These are phyloP conservation scores for Eurystomus gularis DNA, from an alignment of 2,113 vertebrate species.

Conservation along the genomic window DNA sequence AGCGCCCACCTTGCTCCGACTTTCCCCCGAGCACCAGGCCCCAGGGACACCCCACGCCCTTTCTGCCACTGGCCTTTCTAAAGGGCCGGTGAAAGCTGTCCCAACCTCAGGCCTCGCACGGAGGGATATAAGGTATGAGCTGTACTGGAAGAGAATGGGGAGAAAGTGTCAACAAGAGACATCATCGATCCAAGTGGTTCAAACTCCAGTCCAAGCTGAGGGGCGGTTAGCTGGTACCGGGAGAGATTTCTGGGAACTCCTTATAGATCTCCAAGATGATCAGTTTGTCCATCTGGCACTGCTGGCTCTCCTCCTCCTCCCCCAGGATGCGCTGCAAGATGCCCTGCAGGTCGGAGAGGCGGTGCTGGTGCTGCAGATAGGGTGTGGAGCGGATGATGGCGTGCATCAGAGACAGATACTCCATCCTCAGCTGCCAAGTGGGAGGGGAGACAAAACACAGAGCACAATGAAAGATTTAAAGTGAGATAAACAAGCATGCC, in stretches of 20 bases:
- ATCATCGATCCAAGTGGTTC: slow-evolving; percentile 15
- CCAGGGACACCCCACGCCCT: neutral
- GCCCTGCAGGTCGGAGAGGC: slow-evolving; percentile 86
- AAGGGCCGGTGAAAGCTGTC: neutral
- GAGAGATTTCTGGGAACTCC: slow-evolving; percentile 88
- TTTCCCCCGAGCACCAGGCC: neutral
- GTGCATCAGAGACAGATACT: slow-evolving; percentile 97
- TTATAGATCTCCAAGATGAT: slow-evolving; percentile 92
- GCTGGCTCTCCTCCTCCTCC: slow-evolving; percentile 85
- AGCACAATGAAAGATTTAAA: neutral
- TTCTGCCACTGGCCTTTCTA: neutral
- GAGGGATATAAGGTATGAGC: slow-evolving; percentile 62
- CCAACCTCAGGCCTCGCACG: slow-evolving; percentile 40
- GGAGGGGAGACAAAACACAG: slow-evolving; percentile 37
- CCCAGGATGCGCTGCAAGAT: slow-evolving; percentile 88
- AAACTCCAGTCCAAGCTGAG: slow-evolving; percentile 19
- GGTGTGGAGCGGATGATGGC: slow-evolving; percentile 91
- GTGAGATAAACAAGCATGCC: slow-evolving; percentile 1
- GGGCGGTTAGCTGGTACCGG: slow-evolving; percentile 71
- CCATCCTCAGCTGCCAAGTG: slow-evolving; percentile 89
- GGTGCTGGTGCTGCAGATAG: slow-evolving; percentile 93
- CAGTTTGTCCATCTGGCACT: slow-evolving; percentile 95
- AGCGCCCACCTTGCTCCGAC: neutral
- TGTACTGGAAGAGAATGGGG: slow-evolving; percentile 54
- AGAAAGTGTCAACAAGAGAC: slow-evolving; percentile 64